A percentile compares a stretch with the other conserved stretches of the same genome.
These are phyloP conservation scores for Glossosoma conforme DNA, from an alignment of 1,140 invertebrate species.

Conservation along the genomic window DNA sequence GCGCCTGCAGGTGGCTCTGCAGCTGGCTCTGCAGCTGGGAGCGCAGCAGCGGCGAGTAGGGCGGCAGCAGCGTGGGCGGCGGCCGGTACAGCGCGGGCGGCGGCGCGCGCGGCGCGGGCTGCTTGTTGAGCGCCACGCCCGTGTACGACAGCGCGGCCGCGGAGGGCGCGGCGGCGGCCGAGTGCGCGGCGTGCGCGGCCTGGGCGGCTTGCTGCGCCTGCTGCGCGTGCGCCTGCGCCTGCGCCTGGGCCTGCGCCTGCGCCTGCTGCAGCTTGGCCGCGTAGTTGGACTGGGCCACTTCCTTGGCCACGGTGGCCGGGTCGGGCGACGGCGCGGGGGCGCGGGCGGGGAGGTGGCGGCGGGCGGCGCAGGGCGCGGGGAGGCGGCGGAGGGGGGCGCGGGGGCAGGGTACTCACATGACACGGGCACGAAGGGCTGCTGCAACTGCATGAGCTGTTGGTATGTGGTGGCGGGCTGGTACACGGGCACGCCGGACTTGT, in stretches of 20 bases:
- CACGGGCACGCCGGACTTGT: conserved; percentile 92
- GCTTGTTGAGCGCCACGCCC: conserved; percentile 66
- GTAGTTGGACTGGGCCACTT: conserved; percentile 73
- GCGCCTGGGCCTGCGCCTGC: conserved; percentile 30
- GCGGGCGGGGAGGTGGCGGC: conserved; percentile 33
- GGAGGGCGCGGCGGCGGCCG: conserved; percentile 33
- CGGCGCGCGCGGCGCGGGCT: conserved; percentile 42
- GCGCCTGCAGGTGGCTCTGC: conserved; percentile 35
- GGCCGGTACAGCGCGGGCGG: conserved; percentile 28
- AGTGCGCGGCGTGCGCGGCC: conserved; percentile 28
- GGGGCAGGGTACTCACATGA: conserved; percentile 86
- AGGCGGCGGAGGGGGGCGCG: conserved; percentile 55
- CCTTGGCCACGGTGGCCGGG: conserved; percentile 63
- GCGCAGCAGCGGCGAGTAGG: conserved; percentile 27
- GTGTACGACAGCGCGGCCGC: conserved; percentile 70
- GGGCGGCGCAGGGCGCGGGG: conserved; percentile 39
- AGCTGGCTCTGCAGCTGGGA: conserved; percentile 26
- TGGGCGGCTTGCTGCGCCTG: conserved; percentile 40
- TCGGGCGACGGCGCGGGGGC: conserved; percentile 44
- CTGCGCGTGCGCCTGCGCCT: conserved; percentile 40
- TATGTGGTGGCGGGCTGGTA: conserved; percentile 91
- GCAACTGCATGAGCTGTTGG: conserved; percentile 91
- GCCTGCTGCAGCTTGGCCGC: conserved; percentile 61
- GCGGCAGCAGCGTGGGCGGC: conserved; percentile 24
- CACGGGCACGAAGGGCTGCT: conserved; percentile 89